These are phyloP conservation scores for Glaucidium brasilianum DNA, from an alignment of 2,113 vertebrate species.

Conservation along the genomic window DNA sequence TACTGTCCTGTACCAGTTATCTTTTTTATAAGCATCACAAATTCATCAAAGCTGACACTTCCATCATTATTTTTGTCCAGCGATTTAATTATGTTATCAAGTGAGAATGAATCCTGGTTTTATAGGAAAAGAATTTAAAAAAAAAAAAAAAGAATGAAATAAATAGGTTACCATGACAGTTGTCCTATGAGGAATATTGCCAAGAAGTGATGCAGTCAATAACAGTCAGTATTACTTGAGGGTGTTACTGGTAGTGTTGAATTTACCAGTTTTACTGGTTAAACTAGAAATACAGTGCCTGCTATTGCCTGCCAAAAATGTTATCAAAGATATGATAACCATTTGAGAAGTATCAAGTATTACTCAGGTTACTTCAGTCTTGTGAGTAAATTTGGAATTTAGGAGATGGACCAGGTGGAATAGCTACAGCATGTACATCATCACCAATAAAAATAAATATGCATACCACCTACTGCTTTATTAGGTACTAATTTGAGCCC, in stretches of 20 bases:
- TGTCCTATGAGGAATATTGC: neutral
- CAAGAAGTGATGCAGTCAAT: neutral
- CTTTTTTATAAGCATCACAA: slow-evolving; percentile 34
- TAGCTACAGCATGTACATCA: neutral
- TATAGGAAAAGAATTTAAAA: neutral
- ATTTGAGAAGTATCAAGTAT: neutral
- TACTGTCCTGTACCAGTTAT: slow-evolving; percentile 18
- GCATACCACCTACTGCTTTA: neutral
- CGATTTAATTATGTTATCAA: slow-evolving; percentile 46
- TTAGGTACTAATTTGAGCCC: neutral
- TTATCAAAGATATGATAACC: neutral
- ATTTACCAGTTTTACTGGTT: neutral
- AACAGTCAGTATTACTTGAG: neutral
- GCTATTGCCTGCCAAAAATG: neutral
- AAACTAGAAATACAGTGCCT: neutral
- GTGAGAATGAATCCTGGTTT: slow-evolving; percentile 54
- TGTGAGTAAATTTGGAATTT: neutral
- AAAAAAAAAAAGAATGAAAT: neutral
- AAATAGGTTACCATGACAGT: neutral
- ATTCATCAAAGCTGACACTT: slow-evolving; percentile 59
- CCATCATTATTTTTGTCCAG: slow-evolving; percentile 62
- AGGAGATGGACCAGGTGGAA: neutral
- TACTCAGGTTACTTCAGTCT: neutral
- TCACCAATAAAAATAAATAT: neutral
- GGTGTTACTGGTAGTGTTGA: neutral